Base-by-base conservation (phyloP, 2,888 invertebrate species). In the Drosophila kokeensis region DNA sequence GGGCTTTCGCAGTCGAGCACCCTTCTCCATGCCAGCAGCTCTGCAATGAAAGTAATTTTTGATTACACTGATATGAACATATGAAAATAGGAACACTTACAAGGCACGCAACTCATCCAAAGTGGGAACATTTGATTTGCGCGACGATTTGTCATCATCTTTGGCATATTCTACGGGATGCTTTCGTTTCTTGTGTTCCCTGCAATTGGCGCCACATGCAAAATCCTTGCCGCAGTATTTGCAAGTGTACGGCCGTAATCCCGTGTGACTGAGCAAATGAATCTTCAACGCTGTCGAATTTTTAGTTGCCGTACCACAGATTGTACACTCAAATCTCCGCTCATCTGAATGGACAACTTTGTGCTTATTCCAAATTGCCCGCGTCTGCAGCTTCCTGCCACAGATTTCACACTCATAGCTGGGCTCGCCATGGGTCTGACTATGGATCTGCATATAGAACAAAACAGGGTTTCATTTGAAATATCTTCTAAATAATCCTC, bases 301-400 rank as follows among this genome's bases (percentile, higher is more conserved):
- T 57, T 93, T 93, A 52, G 90, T 92, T 32, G 90, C 91, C 1
- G 83, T 85, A 8, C 87, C 91, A 54, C 93, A 93, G 38, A 90
- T 90, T n/a, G 89, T 87, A 69, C 93, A 93, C 59, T 91, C 91
- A 57, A 90, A 92, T 53, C 91, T 86, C 10, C 91, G 90, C 18
- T 90, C 88, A 62, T 92, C 90, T 0, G 88, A 85, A 64, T 93
- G 93, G 2, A 93, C 92, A 21, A 90, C 82, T 74, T 94, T 92
- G 73, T 94, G 94, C 90, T 93, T 93, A 57, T 93, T 90, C 29
- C 94, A 88, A 0, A 93, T 94, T 15, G 94, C 90, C 24, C 93
- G 90, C 3, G 94, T 94, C 63, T 93, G 93, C 13, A 94, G 81
- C 63, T 92, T 83, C 11, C 87, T 71, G 3, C 93, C 93, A 69